Evolutionary conservation across 2,797 vertebrate species (phyloP), one percentile per base, ranked within the genome.

Genomic region (Microctenopoma steveboyesi): DNA sequence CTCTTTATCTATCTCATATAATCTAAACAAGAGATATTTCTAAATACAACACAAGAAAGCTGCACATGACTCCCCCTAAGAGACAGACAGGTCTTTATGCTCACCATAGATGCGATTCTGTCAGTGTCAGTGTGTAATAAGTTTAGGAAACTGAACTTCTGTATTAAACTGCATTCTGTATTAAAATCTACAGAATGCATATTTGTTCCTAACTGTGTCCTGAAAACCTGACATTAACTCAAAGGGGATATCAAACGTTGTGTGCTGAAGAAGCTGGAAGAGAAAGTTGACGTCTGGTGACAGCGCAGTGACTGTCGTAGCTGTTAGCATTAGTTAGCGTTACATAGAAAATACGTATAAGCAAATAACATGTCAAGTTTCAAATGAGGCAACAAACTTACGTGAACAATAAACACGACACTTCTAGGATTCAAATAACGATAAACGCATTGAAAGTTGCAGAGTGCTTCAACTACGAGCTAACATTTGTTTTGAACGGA

Each of bases 401-500:
- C 89, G 15, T 76, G 51, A 57, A 64, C 18, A 49, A 27, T 0
- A 27, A 42, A 1, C 40, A 45, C 2, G 1, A 62, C 12, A 37
- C 12, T 2, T 58, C 10, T 43, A 37, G 0, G 9, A 53, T 47
- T 45, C 35, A 49, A 56, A 53, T n/a, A 10, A 28, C 2, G 0
- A 1, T 15, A 79, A 57, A 83, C 42, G 76, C 72, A 84, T 76
- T 82, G 27, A 78, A 39, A 83, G 51, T 51, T 50, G 7, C 30
- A 4, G 47, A 75, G 67, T 57, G 18, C 57, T 43, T 67, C 35
- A 55, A 27, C 13, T n/a, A 65, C 13, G 3, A 64, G 67, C 75
- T 72, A 69, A 37, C 76, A 49, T 84, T 84, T 86, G 76, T 88
- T 90, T 85, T 86, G 81, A 48, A 85, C 74, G 16, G 60, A 69